phyloP scores from a whole-genome alignment of 2,113 vertebrate species.

The Aspiorhynchus laticeps region DNA sequence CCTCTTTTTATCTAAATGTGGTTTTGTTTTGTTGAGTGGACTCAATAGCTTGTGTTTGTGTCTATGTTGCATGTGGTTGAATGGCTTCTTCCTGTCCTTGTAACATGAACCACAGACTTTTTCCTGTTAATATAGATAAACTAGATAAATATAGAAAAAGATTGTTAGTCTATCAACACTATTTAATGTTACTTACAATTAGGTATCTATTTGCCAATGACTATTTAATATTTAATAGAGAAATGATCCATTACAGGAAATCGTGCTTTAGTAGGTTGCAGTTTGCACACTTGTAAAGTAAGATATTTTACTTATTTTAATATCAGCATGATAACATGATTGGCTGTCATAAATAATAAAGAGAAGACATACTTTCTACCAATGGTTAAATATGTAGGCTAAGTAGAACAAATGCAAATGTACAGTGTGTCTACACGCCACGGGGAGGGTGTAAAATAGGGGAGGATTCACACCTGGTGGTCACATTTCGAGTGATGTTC shows the following conservation, averaged over 20 bases:
- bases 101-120: not conserved
- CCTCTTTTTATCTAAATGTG: too few species aligned
- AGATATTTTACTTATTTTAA: not conserved
- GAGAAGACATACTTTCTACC: not conserved
- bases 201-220: not conserved
- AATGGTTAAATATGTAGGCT: not conserved
- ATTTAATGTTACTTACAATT: not conserved
- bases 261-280: not conserved
- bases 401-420: not conserved
- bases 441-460: not conserved
- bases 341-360: not conserved
- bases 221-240: not conserved
- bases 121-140: not conserved
- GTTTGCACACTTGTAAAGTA: not conserved
- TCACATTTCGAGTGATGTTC: not conserved
- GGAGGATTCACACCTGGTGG: not conserved
- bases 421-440: not conserved
- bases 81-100: constrained; percentile 10
- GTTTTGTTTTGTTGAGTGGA: not conserved
- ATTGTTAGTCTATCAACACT: not conserved
- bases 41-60: not conserved
- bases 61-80: not conserved
- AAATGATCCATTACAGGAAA: not conserved
- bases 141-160: not conserved
- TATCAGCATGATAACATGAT: not conserved